These are phyloP conservation scores for Apostichopus parvimensis DNA, from an alignment of 35 echinoderm and acorn worm species.

Conservation along the genomic window DNA sequence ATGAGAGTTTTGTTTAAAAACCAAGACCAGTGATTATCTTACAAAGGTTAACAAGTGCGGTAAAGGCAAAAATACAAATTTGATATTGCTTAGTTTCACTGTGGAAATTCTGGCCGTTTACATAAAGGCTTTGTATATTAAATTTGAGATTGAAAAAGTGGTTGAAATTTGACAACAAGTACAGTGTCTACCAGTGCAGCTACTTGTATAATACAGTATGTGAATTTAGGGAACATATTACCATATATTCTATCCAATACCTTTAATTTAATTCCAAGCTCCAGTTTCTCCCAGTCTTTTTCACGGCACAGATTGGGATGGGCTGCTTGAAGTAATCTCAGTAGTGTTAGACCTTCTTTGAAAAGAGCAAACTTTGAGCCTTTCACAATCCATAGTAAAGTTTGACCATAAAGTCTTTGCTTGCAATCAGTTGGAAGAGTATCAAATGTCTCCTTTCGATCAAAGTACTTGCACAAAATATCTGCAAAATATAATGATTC, in stretches of 20 bases:
- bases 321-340: background rate
- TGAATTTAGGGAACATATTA: no score
- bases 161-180: no score
- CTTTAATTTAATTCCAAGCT: constrained; percentile 47
- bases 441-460: background rate
- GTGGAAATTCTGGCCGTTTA: no score
- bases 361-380: constrained; percentile 6
- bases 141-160: no score
- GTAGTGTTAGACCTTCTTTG: background rate
- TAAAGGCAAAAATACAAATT: no score
- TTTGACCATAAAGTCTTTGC: background rate
- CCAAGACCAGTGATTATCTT: no score
- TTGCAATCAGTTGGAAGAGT: background rate
- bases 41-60: no score
- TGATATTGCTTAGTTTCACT: no score
- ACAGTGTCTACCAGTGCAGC: no score
- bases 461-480: constrained; percentile 12
- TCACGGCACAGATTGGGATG: background rate
- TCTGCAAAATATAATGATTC: background rate
- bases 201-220: no score
- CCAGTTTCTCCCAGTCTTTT: constrained; percentile 22
- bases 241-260: background rate
- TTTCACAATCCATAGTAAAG: constrained; percentile 35
- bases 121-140: no score
- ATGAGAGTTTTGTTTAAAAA: no score